These are phyloP conservation scores for Cyclophora albipunctata DNA, from an alignment of 2,888 invertebrate species.

Conservation along the genomic window DNA sequence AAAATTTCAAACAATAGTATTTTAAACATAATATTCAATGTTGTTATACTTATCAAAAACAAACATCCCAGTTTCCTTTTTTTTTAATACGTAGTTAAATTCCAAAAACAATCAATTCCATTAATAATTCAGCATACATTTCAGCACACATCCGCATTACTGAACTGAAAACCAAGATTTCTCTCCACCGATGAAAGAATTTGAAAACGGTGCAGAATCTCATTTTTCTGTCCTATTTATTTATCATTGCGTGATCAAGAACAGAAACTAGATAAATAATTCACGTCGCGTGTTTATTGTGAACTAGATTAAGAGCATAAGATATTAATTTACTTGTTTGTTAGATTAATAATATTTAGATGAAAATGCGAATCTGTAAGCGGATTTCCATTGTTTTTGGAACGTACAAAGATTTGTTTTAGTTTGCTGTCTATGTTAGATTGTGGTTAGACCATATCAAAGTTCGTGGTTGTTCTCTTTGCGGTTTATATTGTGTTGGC, in stretches of 20 bases:
- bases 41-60: too few relatives aligned
- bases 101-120: too few relatives aligned
- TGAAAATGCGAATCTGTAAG: too few relatives aligned
- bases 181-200: too few relatives aligned
- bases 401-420: background rate
- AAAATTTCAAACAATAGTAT: too few relatives aligned
- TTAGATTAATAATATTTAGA: too few relatives aligned
- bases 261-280: conserved; percentile 8
- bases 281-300: conserved; percentile 6
- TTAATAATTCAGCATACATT: too few relatives aligned
- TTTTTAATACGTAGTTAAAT: too few relatives aligned
- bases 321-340: background rate
- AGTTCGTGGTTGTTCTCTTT: background rate
- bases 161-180: background rate
- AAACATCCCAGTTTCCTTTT: too few relatives aligned
- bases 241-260: conserved; percentile 21
- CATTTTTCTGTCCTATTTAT: conserved; percentile 30
- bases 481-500: too few relatives aligned
- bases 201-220: conserved; percentile 7
- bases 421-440: background rate
- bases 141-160: too few relatives aligned
- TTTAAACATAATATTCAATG: too few relatives aligned
- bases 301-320: conserved; percentile 8
- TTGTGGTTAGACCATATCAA: background rate
- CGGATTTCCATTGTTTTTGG: background rate